A percentile compares a stretch with the other conserved stretches of the same genome.
phyloP scores from a whole-genome alignment of 2,797 vertebrate species.

The Sebastolobus altivelis region DNA sequence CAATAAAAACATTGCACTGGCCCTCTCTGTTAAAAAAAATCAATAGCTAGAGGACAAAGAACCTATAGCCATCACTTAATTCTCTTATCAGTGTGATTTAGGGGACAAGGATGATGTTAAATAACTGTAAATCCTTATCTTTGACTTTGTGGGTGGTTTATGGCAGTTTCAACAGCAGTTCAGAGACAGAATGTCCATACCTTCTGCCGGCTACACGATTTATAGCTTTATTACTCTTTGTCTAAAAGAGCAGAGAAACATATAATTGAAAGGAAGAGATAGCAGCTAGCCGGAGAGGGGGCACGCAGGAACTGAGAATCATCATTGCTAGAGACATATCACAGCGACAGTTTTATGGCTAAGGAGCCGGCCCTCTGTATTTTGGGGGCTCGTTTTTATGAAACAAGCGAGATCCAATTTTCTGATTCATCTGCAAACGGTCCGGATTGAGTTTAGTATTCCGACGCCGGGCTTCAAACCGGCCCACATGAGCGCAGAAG shows the following conservation, averaged over 20 bases:
- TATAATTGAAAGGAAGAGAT: slow-evolving; percentile 85
- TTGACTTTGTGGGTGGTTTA: slow-evolving; percentile 86
- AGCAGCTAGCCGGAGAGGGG: slow-evolving; percentile 63
- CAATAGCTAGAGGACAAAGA: slow-evolving; percentile 85
- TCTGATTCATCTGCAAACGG: slow-evolving; percentile 82
- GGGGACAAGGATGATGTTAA: slow-evolving; percentile 82
- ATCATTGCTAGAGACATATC: slow-evolving; percentile 78
- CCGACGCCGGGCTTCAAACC: slow-evolving; percentile 33
- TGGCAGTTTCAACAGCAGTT: slow-evolving; percentile 85
- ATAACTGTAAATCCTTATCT: slow-evolving; percentile 88
- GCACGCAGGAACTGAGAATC: slow-evolving; percentile 60
- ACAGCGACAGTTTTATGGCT: slow-evolving; percentile 81
- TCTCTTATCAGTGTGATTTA: slow-evolving; percentile 85
- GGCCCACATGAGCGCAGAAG: slow-evolving; percentile 66
- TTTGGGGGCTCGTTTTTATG: slow-evolving; percentile 71
- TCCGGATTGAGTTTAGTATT: slow-evolving; percentile 70
- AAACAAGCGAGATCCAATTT: slow-evolving; percentile 84
- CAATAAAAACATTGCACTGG: slow-evolving; percentile 78
- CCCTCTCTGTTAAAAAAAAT: slow-evolving; percentile 74
- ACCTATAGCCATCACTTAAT: slow-evolving; percentile 82
- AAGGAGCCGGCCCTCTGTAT: slow-evolving; percentile 63
- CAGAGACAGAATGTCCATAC: slow-evolving; percentile 83
- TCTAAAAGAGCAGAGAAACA: slow-evolving; percentile 84
- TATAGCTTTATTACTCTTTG: slow-evolving; percentile 88
- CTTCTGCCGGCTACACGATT: slow-evolving; percentile 76